phyloP scores from a whole-genome alignment of 1,140 invertebrate species.

The Cepaea nemoralis region DNA sequence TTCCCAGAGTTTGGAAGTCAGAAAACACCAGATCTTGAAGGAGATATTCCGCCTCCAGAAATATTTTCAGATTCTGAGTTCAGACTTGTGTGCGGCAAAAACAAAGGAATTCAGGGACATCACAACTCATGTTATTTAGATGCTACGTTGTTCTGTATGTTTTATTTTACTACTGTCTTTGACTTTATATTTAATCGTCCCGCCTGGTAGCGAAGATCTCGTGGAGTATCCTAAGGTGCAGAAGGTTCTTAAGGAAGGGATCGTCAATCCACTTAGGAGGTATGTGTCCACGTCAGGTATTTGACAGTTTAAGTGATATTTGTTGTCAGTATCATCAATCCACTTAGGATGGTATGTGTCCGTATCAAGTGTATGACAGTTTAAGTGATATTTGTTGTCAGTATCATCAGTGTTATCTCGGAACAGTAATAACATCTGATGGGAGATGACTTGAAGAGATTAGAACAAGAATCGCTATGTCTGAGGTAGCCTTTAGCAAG shows the following conservation, averaged over 20 bases:
- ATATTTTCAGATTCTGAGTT: conserved; percentile 48
- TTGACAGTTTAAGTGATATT: too few relatives aligned
- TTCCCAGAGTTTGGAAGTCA: conserved; percentile 26
- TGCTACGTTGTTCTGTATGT: conserved; percentile 96
- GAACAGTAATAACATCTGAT: too few relatives aligned
- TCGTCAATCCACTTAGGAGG: conserved; percentile 92
- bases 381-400: too few relatives aligned
- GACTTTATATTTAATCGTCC: conserved; percentile 87
- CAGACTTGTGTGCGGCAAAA: conserved; percentile 68
- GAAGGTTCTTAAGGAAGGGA: conserved; percentile 89
- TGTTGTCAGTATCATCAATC: not conserved
- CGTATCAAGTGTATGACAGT: too few relatives aligned
- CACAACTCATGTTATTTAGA: conserved; percentile 98
- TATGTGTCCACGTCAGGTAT: conserved; percentile 65
- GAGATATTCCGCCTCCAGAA: conserved; percentile 82
- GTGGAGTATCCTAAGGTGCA: conserved; percentile 89
- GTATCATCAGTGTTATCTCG: too few relatives aligned
- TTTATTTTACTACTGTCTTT: conserved; percentile 94
- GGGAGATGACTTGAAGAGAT: too few relatives aligned
- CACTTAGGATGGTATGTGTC: too few relatives aligned
- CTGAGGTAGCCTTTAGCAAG: too few relatives aligned
- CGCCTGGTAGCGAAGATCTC: conserved; percentile 82
- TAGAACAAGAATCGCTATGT: too few relatives aligned
- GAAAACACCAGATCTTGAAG: conserved; percentile 81
- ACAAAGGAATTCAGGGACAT: conserved; percentile 92